These are phyloP conservation scores for Trachelus stipa DNA, from an alignment of 2,888 invertebrate species.

Conservation along the genomic window DNA sequence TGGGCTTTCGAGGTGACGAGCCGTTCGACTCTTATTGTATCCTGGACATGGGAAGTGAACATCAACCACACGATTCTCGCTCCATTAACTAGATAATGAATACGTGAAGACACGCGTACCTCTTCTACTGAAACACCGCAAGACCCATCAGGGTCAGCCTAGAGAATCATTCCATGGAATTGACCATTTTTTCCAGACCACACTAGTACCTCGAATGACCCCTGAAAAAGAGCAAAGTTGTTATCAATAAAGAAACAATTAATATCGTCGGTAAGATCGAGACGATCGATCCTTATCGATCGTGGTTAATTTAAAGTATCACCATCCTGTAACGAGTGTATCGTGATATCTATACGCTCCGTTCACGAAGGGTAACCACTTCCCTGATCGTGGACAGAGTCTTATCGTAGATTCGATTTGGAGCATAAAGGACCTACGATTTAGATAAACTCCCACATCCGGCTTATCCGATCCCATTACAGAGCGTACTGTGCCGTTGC, in stretches of 20 bases:
- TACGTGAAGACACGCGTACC: constrained; percentile 5
- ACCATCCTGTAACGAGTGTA: not conserved
- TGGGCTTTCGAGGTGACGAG: constrained; percentile 23
- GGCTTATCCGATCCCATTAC: constrained; percentile 29
- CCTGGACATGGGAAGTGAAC: constrained; percentile 63
- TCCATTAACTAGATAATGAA: constrained; percentile 55
- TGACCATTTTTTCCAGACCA: not conserved
- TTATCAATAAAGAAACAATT: not conserved
- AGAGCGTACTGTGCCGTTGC: constrained; percentile 21
- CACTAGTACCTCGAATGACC: not conserved
- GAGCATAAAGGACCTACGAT: constrained; percentile 34
- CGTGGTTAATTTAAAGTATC: not conserved
- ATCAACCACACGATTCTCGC: constrained; percentile 47
- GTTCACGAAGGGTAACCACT: not conserved
- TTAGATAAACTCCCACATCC: constrained; percentile 38
- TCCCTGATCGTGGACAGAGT: not conserved
- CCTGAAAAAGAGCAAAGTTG: not conserved
- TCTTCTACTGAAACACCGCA: not conserved
- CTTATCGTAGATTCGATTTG: constrained; percentile 26
- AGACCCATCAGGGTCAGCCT: not conserved
- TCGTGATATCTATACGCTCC: not conserved
- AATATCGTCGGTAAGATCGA: not conserved
- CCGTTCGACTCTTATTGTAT: constrained; percentile 43
- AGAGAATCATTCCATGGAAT: not conserved
- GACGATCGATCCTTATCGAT: not conserved